phyloP scores from a whole-genome alignment of 2,797 vertebrate species.

The Sardinella longiceps region DNA sequence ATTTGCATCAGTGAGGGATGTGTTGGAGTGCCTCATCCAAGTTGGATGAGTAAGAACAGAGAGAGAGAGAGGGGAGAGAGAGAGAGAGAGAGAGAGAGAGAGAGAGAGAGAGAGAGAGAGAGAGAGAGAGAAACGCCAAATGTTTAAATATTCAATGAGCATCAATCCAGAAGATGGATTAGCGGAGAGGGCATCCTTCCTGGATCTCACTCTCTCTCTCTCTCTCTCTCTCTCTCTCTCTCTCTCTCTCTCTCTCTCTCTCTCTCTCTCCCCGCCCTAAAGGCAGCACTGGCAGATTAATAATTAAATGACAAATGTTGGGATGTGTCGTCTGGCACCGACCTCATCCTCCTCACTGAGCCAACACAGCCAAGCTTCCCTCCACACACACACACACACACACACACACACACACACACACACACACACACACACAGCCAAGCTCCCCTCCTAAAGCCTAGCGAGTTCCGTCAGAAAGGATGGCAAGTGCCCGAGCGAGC shows the following conservation, averaged over 20 bases:
- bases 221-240: too few species aligned
- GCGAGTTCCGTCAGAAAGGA: slow-evolving; percentile 38
- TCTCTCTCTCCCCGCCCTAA: slow-evolving; percentile 32
- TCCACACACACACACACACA: too few species aligned
- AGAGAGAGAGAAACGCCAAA: neutral
- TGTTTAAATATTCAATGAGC: slow-evolving; percentile 51
- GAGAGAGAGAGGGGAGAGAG: too few species aligned
- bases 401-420: too few species aligned
- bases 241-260: too few species aligned
- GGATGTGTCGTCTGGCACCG: slow-evolving; percentile 53
- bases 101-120: too few species aligned
- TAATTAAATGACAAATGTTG: slow-evolving; percentile 68
- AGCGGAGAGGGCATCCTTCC: slow-evolving; percentile 48
- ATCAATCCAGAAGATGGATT: slow-evolving; percentile 51
- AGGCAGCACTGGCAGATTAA: slow-evolving; percentile 65
- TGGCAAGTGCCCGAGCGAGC: neutral
- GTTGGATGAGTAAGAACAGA: slow-evolving; percentile 42
- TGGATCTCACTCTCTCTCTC: slow-evolving; percentile 37
- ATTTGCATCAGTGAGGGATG: slow-evolving; percentile 50
- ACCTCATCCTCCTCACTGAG: slow-evolving; percentile 23
- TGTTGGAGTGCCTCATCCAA: slow-evolving; percentile 48
- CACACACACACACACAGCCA: too few species aligned
- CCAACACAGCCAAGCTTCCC: slow-evolving; percentile 43
- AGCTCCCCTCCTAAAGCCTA: slow-evolving; percentile 37
- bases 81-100: too few species aligned